Conservation (phyloP, 2,797 vertebrate genomes). For the Holocentrus rufus region DNA sequence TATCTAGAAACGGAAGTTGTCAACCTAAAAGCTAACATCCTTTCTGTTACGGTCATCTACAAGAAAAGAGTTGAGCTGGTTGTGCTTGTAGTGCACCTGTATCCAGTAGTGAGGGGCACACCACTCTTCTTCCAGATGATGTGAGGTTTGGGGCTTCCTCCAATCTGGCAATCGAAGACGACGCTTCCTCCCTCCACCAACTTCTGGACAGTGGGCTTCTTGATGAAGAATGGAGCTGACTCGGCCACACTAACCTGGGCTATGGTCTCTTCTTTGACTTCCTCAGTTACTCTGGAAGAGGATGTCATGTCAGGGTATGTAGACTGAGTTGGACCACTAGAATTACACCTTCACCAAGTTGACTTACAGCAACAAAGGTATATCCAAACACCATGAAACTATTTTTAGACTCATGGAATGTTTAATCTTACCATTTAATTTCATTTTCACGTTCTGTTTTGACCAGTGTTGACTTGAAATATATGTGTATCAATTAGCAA, state of each 20-base stretch:
- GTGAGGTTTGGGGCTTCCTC: constrained; percentile 91
- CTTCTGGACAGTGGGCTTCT: constrained; percentile 87
- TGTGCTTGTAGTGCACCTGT: constrained; percentile 82
- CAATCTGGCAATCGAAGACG: constrained; percentile 91
- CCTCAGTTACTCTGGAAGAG: constrained; percentile 77
- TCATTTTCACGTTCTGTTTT: neutral
- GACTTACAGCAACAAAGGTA: too few species aligned
- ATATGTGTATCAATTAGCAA: too few species aligned
- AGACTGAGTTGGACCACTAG: neutral
- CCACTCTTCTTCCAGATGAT: constrained; percentile 96
- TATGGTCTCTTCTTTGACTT: constrained; percentile 81
- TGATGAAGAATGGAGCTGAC: constrained; percentile 87
- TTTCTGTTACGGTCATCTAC: too few species aligned
- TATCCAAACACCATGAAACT: too few species aligned
- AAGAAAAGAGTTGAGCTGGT: neutral
- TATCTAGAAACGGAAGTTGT: too few species aligned
- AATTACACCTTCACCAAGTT: neutral
- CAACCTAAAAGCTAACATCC: too few species aligned
- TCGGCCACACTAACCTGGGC: constrained; percentile 84
- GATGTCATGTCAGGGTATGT: constrained; percentile 7
- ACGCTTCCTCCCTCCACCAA: constrained; percentile 92
- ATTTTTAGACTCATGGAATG: too few species aligned
- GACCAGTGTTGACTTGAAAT: neutral
- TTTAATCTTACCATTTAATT: too few species aligned
- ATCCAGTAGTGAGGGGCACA: constrained; percentile 91